These are phyloP conservation scores for Cosmia pyralina DNA, from an alignment of 2,888 invertebrate genomes.

Conservation along the genomic window DNA sequence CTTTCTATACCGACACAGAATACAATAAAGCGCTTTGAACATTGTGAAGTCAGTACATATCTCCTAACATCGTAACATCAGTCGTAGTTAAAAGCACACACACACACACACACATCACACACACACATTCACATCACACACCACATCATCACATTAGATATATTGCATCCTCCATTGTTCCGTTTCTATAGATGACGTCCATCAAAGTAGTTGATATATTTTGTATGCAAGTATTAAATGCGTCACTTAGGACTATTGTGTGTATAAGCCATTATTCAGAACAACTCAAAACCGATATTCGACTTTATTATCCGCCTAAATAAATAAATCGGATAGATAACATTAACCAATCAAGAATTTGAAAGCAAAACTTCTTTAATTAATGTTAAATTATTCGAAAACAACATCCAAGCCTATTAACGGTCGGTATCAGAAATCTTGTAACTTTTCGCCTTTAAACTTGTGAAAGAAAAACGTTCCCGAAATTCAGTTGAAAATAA, in stretches of 20 bases:
- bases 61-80: conserved; percentile 5
- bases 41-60: neutral
- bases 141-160: no score
- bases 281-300: conserved; percentile 29
- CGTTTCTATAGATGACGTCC: conserved; percentile 5
- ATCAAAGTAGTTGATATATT: conserved; percentile 8
- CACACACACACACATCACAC: conserved; percentile 20
- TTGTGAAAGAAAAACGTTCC: conserved; percentile 84
- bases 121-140: no score
- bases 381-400: conserved; percentile 83
- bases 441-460: conserved; percentile 86
- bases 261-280: neutral
- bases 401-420: conserved; percentile 85
- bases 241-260: conserved; percentile 1
- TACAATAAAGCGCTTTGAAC: neutral
- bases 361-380: conserved; percentile 79
- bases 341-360: conserved; percentile 72
- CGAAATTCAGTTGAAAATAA: conserved; percentile 87
- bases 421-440: conserved; percentile 83
- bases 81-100: neutral
- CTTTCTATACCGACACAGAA: neutral
- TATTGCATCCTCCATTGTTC: conserved; percentile 12
- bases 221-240: neutral
- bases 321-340: conserved; percentile 68
- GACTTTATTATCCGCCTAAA: conserved; percentile 49